A percentile compares a stretch with the other conserved stretches of the same genome.
Conservation (phyloP, 2,113 vertebrate genomes). For the Excalfactoria chinensis region DNA sequence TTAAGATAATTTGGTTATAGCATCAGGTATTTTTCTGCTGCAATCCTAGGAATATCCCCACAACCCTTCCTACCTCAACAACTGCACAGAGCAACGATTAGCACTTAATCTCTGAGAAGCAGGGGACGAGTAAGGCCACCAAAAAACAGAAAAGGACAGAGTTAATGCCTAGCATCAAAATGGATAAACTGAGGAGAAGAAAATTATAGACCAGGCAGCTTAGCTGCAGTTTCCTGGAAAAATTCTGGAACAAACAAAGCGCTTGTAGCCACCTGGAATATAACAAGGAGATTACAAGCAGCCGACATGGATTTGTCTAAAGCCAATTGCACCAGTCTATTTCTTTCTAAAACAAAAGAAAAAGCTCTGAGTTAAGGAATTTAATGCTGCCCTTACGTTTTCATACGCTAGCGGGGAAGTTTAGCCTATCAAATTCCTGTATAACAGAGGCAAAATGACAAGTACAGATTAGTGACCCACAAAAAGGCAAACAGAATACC, state of each 20-base stretch:
- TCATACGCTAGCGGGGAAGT: background rate
- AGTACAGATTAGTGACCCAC: background rate
- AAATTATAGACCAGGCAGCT: conserved; percentile 25
- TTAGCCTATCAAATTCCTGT: background rate
- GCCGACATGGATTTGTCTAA: background rate
- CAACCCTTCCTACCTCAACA: background rate
- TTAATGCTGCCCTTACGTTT: background rate
- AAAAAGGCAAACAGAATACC: accelerated
- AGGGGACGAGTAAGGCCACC: background rate
- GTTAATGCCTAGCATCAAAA: conserved; percentile 32
- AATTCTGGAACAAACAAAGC: conserved; percentile 11
- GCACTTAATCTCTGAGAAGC: background rate
- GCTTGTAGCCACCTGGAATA: conserved; percentile 30
- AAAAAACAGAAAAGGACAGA: background rate
- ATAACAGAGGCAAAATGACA: background rate
- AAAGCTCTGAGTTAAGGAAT: background rate
- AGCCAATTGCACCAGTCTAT: conserved; percentile 5
- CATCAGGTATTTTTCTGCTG: background rate
- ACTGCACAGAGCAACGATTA: background rate
- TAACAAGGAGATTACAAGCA: background rate
- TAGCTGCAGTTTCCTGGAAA: conserved; percentile 43
- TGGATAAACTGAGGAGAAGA: conserved; percentile 7
- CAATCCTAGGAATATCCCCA: background rate
- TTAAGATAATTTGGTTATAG: conserved; percentile 35
- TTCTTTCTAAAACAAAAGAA: background rate